Base-by-base conservation (phyloP, 2,113 vertebrate genomes). In the Solea senegalensis region DNA sequence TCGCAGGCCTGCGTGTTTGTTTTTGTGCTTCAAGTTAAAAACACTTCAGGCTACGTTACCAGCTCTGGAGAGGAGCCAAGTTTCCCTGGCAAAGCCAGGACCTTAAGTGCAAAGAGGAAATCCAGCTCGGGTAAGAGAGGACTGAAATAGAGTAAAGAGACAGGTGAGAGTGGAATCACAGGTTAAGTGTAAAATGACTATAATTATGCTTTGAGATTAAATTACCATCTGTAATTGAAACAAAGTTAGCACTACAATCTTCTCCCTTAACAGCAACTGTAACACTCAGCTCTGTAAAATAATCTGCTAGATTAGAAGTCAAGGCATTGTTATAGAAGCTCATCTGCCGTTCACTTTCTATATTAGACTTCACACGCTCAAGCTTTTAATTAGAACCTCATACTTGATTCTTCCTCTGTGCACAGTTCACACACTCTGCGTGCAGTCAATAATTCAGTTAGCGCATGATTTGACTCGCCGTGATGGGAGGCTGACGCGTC, bases 181-280 rank as follows among this genome's bases (percentile, higher is more conserved):
- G 74, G 55, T 82, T 70, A 80, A 64, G 69, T 73, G 76, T 83
- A 64, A 81, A 83, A 87, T 72, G 41, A 2, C 41, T 76, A 6
- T 78, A 76, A 84, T 84, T 78, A 78, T 27, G 59, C 69, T 79
- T 69, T 81, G 70, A 64, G 76, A 84, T 86, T 40, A 83, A 84
- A 89, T 78, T 68, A 73, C 50, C 51, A 65, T 53, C 74, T 44
- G 59, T 76, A 88, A 83, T 81, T 82, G 64, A 80, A 87, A 75
- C 77, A 71, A 49, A 71, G 75, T 82, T 62, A 13, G 54, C 50
- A 3, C 14, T 9, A 5, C 55, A 66, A 12, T 73, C 65, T 56
- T 65, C 50, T 49, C 21, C n/a, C 59, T 39, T 57, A 67, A 76
- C 50, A 46, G 68, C 39, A 44, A 21, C 68, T 52, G 43, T 21